A percentile compares a stretch with the other conserved stretches of the same genome.
phyloP scores from a whole-genome alignment of 2,797 vertebrate species.

The Perodicticus potto region DNA sequence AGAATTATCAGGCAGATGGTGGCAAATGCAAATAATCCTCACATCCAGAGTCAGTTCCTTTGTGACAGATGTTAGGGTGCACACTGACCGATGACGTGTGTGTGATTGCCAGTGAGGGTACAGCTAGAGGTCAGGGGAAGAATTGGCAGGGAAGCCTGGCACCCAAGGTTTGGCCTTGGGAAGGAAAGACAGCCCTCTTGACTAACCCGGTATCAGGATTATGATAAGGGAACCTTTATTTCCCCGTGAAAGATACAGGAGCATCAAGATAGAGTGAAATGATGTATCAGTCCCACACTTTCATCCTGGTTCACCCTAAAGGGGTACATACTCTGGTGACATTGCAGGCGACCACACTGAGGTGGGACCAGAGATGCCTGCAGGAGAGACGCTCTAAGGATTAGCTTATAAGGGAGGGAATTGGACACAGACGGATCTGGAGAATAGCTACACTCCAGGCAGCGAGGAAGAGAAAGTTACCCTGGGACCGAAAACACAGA shows the following conservation, averaged over 20 bases:
- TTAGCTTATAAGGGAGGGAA: neutral
- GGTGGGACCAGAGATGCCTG: neutral
- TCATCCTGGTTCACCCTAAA: neutral
- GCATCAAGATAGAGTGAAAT: neutral
- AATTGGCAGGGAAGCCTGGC: neutral
- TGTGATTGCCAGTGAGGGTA: neutral
- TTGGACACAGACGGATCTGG: neutral
- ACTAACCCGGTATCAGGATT: neutral
- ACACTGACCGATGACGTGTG: neutral
- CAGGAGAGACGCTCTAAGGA: neutral
- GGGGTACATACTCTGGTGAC: neutral
- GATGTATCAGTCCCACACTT: neutral
- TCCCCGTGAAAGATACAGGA: neutral
- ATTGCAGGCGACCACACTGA: neutral
- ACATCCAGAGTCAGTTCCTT: neutral
- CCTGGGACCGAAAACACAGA: neutral
- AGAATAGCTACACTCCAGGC: neutral
- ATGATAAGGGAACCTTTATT: neutral
- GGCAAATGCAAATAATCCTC: neutral
- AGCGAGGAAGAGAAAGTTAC: neutral
- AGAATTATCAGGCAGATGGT: neutral
- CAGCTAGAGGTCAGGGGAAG: neutral
- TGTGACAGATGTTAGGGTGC: neutral
- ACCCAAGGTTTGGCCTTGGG: neutral
- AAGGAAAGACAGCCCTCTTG: neutral